Base-by-base conservation (phyloP, 2,113 vertebrate species). In the Bufo bufo region DNA sequence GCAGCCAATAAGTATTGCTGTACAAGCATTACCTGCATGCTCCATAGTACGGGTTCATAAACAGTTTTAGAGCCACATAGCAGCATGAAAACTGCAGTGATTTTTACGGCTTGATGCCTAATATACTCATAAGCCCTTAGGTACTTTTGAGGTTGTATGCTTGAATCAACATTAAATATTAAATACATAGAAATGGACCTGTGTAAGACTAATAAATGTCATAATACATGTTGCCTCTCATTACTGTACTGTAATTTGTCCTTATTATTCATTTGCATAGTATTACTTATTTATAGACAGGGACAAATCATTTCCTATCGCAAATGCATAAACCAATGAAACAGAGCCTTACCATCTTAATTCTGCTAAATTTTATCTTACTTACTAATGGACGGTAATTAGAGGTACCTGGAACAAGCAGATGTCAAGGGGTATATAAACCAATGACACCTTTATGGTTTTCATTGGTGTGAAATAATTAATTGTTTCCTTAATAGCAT, bases 121-220 rank as follows among this genome's bases (percentile, higher is more conserved):
- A 71, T 71, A 11, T 3, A 71, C 66, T 71, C 13, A 13, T 33
- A 71, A 71, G 66, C 66, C 66, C 66, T 71, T 5, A 71, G 66
- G 66, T 71, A 71, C 23, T 71, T 71, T 71, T 71, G 66, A 71
- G 66, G 66, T 71, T 71, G 66, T 71, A 71, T 71, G 10, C 66
- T 71, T 43, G 66, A 71, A 71, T 71, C 66, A 71, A 23, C 66
- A 71, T 71, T 33, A 71, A 71, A 33, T 71, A 71, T 71, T 71
- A 33, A 71, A 33, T 43, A 43, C 23, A 71, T 12, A 43, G 66
- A 43, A 71, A 71, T 43, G 23, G 66, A 71, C 66, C 12, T 71
- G 66, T 71, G 43, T 6, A 71, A 43, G 23, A 43, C 66, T 71
- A 43, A 23, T 65, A 71, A 71, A 43, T 71, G 23, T 13, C n/a